phyloP scores from a whole-genome alignment of 2,113 vertebrate species.

The Vulpes ferrilata region DNA sequence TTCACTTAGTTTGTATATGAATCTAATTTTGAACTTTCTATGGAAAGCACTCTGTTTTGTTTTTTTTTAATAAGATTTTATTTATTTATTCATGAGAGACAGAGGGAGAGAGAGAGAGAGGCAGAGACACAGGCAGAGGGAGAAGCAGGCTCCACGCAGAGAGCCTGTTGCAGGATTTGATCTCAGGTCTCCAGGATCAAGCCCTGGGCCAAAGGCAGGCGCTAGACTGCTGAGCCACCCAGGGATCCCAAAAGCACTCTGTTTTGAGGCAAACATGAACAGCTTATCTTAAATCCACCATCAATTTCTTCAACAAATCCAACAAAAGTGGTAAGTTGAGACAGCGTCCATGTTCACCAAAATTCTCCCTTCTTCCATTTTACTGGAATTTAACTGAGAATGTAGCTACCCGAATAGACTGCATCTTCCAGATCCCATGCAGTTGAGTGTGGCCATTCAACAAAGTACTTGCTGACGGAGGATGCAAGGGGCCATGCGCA shows the following conservation, averaged over 20 bases:
- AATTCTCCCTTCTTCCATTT: too few species aligned
- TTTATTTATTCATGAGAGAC: too few species aligned
- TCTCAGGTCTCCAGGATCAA: too few species aligned
- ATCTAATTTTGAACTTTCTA: not conserved
- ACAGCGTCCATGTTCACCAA: not conserved
- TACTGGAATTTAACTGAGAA: not conserved
- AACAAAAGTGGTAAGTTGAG: not conserved
- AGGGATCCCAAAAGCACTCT: not conserved
- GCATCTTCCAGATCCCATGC: not conserved
- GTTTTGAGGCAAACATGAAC: not conserved
- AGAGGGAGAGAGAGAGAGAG: too few species aligned
- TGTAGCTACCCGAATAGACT: accelerated
- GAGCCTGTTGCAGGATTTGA: too few species aligned
- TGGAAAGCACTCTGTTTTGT: not conserved
- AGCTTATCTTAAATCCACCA: not conserved
- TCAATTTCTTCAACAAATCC: not conserved
- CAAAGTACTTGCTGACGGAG: too few species aligned
- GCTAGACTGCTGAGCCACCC: too few species aligned
- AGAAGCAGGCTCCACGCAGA: too few species aligned
- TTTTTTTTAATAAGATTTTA: too few species aligned
- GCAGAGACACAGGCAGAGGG: too few species aligned
- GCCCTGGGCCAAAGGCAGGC: too few species aligned
- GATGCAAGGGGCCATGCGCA: too few species aligned
- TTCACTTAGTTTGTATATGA: not conserved
- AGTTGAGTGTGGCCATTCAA: not conserved